Evolutionary conservation across 2,113 vertebrate species (phyloP).

Genomic region (Ariopsis seemanni): DNA sequence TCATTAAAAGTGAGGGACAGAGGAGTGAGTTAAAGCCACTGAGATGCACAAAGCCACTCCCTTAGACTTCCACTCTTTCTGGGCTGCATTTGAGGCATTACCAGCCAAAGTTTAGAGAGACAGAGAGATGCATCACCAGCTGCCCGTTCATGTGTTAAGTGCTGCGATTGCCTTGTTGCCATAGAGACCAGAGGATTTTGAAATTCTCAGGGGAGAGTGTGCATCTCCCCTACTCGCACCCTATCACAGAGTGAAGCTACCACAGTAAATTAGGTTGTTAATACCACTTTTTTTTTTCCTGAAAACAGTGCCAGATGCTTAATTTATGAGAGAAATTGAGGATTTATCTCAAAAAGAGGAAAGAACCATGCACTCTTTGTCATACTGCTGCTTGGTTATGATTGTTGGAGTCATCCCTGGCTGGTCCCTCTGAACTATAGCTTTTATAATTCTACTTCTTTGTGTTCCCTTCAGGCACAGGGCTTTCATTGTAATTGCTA

Average conservation of each 20-base stretch:
- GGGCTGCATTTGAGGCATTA: conserved; percentile 6
- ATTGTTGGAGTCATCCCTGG: not conserved
- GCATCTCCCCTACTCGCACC: not conserved
- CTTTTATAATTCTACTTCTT: not conserved
- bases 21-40: not conserved
- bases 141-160: conserved; percentile 34
- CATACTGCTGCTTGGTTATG: not conserved
- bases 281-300: not conserved
- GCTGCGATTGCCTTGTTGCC: conserved; percentile 28
- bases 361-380: not conserved
- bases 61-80: not conserved
- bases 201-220: conserved; percentile 12
- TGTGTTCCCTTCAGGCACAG: not conserved
- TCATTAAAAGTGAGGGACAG: not conserved
- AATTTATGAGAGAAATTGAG: not conserved
- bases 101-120: conserved; percentile 20
- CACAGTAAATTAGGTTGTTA: not conserved
- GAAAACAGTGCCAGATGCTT: not conserved
- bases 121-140: conserved; percentile 27
- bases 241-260: not conserved
- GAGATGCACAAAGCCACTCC: not conserved
- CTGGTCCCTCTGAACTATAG: conserved; percentile 1
- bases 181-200: conserved; percentile 24
- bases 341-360: not conserved
- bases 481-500: not conserved